These are phyloP conservation scores for Apomyelois bistriatella DNA, from an alignment of 2,888 invertebrate genomes.

Conservation along the genomic window DNA sequence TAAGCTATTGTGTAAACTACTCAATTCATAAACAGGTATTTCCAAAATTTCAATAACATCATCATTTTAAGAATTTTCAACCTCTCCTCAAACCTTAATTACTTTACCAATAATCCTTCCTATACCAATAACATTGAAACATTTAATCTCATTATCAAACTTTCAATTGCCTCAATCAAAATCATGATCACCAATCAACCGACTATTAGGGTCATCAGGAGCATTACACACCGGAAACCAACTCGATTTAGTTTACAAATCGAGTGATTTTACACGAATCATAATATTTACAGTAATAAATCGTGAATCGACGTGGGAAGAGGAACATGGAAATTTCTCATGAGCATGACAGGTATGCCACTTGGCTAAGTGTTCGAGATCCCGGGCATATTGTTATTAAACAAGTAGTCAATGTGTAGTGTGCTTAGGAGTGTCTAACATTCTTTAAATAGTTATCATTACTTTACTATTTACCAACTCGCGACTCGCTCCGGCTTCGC, in stretches of 20 bases:
- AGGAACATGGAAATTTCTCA: conserved; percentile 9
- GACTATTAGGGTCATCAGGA: not conserved
- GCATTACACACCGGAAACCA: conserved; percentile 8
- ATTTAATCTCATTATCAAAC: not conserved
- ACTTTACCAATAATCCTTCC: not conserved
- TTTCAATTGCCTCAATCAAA: not conserved
- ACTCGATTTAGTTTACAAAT: conserved; percentile 11
- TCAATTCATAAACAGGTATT: too few relatives aligned
- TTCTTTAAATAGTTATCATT: not conserved
- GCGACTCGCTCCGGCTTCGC: too few relatives aligned
- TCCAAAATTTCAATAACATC: too few relatives aligned
- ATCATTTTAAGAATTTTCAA: too few relatives aligned
- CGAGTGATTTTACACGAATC: conserved; percentile 14
- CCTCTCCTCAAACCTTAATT: too few relatives aligned
- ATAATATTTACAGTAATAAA: conserved; percentile 37
- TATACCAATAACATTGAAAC: not conserved
- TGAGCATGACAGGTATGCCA: conserved; percentile 4
- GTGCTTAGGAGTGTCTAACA: not conserved
- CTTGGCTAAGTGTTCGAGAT: not conserved
- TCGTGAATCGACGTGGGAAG: conserved; percentile 24
- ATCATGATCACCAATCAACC: not conserved
- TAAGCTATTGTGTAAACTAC: too few relatives aligned
- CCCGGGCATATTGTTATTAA: conserved; percentile 1
- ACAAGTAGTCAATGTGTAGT: conserved; percentile 1
- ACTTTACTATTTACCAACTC: too few relatives aligned